phyloP scores from a whole-genome alignment of 2,888 invertebrate species.

The Phrixothrix hirtus region DNA sequence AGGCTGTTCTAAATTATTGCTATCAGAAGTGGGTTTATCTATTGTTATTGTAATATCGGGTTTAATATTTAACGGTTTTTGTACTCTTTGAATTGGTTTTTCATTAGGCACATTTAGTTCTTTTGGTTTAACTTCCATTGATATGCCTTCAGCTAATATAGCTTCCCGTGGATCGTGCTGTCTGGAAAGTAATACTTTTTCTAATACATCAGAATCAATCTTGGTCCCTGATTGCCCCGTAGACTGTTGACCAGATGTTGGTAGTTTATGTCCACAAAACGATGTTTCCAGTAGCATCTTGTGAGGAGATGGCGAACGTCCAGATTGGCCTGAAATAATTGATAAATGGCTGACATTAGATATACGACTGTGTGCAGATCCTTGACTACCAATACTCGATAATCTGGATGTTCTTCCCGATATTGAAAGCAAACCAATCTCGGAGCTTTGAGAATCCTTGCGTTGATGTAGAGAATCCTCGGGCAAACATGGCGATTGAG shows the following conservation, averaged over 20 bases:
- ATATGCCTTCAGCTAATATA: constrained; percentile 66
- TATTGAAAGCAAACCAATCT: constrained; percentile 73
- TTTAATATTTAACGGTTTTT: constrained; percentile 8
- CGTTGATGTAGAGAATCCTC: constrained; percentile 55
- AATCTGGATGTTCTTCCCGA: constrained; percentile 81
- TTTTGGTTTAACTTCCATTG: constrained; percentile 48
- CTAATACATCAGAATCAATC: constrained; percentile 57
- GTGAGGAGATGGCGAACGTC: constrained; percentile 77
- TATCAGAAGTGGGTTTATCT: constrained; percentile 42
- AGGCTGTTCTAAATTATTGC: constrained; percentile 34
- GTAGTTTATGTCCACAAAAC: constrained; percentile 83
- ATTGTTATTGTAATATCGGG: constrained; percentile 48
- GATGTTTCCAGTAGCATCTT: constrained; percentile 88
- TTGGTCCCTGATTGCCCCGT: constrained; percentile 47
- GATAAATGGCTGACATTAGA: constrained; percentile 63
- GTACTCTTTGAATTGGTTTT: constrained; percentile 1
- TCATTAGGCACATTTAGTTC: constrained; percentile 15
- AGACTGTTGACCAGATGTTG: constrained; percentile 47
- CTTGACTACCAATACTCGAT: constrained; percentile 81
- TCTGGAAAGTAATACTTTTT: constrained; percentile 62
- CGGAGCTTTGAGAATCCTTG: constrained; percentile 65
- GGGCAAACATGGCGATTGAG: constrained; percentile 48
- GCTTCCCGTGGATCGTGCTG: constrained; percentile 69
- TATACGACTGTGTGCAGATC: constrained; percentile 56
- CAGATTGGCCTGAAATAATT: constrained; percentile 61